These are phyloP conservation scores for Blennius ocellaris DNA, from an alignment of 2,113 vertebrate species.

Conservation along the genomic window DNA sequence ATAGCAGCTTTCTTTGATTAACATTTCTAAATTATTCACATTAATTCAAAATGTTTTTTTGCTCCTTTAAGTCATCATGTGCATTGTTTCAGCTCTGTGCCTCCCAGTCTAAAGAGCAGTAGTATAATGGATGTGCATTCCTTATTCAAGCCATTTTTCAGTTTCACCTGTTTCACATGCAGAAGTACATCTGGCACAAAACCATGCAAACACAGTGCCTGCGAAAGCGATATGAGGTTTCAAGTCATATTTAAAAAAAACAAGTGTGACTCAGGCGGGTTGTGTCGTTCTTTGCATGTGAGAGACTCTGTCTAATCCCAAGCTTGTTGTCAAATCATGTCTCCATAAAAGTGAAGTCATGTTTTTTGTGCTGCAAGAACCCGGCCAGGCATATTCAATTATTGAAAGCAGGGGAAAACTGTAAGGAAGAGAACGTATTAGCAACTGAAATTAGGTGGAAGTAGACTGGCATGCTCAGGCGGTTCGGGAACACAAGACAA, in stretches of 20 bases:
- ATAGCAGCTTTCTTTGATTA: conserved; percentile 10
- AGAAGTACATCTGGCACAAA: conserved; percentile 46
- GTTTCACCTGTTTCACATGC: conserved; percentile 39
- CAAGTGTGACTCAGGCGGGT: conserved; percentile 58
- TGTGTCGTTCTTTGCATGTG: conserved; percentile 38
- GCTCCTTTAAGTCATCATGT: neutral
- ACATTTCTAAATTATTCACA: conserved; percentile 15
- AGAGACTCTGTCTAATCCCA: conserved; percentile 47
- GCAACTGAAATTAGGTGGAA: conserved; percentile 59
- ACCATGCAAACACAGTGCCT: conserved; percentile 33
- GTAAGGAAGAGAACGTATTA: conserved; percentile 45
- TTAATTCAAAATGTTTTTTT: conserved; percentile 11
- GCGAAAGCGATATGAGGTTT: conserved; percentile 20
- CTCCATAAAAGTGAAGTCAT: conserved; percentile 74
- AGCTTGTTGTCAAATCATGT: conserved; percentile 66
- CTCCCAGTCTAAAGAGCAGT: neutral
- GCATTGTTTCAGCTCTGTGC: conserved; percentile 2
- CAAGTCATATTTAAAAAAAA: conserved; percentile 43
- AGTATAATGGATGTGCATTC: conserved; percentile 16
- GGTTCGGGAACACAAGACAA: conserved; percentile 27
- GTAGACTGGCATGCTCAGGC: conserved; percentile 22
- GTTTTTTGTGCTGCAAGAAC: conserved; percentile 62
- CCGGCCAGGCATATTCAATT: conserved; percentile 62
- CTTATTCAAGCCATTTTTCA: conserved; percentile 14
- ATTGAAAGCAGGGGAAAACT: conserved; percentile 61